Conservation (phyloP, 2,797 vertebrate genomes). For the Borostomias antarcticus region DNA sequence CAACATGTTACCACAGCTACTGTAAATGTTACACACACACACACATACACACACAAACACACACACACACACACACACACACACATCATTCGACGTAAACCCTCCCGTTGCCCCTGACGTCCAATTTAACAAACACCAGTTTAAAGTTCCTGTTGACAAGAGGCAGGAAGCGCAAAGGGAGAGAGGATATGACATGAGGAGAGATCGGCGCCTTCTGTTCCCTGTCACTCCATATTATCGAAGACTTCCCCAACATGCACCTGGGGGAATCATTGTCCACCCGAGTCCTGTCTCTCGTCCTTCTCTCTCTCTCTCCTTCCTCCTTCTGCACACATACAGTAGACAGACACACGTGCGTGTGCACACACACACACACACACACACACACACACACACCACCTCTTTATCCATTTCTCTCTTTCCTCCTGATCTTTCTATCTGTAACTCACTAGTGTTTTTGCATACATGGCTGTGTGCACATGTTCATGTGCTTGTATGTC, state of each 20-base stretch:
- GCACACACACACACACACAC: too few relatives aligned
- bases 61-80: conserved; percentile 16
- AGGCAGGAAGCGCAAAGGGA: conserved; percentile 77
- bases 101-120: conserved; percentile 74
- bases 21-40: conserved; percentile 27
- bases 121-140: conserved; percentile 79
- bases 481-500: conserved; percentile 73
- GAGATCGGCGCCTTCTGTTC: conserved; percentile 82
- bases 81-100: conserved; percentile 64
- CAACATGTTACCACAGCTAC: conserved; percentile 58
- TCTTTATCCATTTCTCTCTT: conserved; percentile 36
- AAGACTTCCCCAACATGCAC: conserved; percentile 82
- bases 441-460: conserved; percentile 32
- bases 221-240: conserved; percentile 83
- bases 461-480: conserved; percentile 35
- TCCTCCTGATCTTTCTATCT: conserved; percentile 33
- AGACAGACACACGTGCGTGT: too few relatives aligned
- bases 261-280: conserved; percentile 81
- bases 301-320: conserved; percentile 14
- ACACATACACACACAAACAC: conserved; percentile 21
- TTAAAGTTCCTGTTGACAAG: conserved; percentile 81
- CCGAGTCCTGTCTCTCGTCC: conserved; percentile 44
- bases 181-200: conserved; percentile 80
- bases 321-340: too few relatives aligned
- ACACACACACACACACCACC: too few relatives aligned